These are phyloP conservation scores for Nemurella pictetii DNA, from an alignment of 2,888 invertebrate genomes.

Conservation along the genomic window DNA sequence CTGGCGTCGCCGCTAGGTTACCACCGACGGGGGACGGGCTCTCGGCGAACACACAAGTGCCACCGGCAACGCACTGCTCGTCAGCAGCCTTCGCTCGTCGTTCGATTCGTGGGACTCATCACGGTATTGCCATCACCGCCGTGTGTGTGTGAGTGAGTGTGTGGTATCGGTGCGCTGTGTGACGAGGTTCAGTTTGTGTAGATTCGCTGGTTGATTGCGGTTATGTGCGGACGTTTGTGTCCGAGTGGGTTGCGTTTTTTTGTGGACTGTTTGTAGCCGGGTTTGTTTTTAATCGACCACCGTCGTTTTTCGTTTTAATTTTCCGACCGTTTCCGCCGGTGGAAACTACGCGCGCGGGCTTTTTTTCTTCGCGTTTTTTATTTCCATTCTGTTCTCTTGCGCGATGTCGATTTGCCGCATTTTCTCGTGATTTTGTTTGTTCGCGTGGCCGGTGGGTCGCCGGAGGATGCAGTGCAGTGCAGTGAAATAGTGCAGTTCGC, in stretches of 20 bases:
- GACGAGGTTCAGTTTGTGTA: no score
- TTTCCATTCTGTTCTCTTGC: not conserved
- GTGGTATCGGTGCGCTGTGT: no score
- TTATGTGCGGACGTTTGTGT: not conserved
- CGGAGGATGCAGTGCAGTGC: not conserved
- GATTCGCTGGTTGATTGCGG: not conserved
- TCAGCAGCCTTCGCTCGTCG: not conserved
- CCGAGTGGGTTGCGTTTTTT: not conserved
- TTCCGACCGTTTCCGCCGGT: not conserved
- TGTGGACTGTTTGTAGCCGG: not conserved
- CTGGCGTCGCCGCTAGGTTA: not conserved
- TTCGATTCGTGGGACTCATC: not conserved
- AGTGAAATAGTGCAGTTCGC: slow-evolving; percentile 4
- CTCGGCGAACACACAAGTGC: not conserved
- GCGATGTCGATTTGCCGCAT: not conserved
- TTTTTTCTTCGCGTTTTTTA: not conserved
- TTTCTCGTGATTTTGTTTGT: not conserved
- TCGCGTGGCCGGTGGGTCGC: not conserved
- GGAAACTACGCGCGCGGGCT: not conserved
- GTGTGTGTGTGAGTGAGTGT: no score
- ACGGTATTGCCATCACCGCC: no score
- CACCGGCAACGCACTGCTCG: not conserved
- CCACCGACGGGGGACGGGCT: not conserved
- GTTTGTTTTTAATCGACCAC: not conserved
- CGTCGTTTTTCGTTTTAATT: not conserved